Base-by-base conservation (phyloP, 2,888 invertebrate genomes). In the Pseudoips prasinana region DNA sequence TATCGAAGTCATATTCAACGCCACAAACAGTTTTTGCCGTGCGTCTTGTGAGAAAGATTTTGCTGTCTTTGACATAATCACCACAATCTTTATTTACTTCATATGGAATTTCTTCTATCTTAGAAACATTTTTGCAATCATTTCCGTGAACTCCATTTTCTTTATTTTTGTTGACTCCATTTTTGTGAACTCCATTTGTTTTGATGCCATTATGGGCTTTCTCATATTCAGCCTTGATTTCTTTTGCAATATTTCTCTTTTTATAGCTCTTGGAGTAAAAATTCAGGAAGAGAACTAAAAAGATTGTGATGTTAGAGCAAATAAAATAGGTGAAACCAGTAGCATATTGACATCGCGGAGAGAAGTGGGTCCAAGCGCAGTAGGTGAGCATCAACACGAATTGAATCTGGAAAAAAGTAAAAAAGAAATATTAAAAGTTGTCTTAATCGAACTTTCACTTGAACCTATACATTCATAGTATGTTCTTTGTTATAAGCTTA, bases 381-480 rank as follows among this genome's bases (percentile, higher is more conserved):
- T 94, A 94, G 5, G 79, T 66, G 10, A 94, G 80, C 89, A 94
- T 93, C 22, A 94, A 65, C 11, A 91, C 77, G 58, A 94, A 94
- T 66, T 94, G 94, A 1, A 90, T 70, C 92, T 92, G 82, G 8
- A 79, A 82, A 35, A 41, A 45, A 20, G 20, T n/a, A 20, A n/a
- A 18, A n/a, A 14, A 14, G 14, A 14, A 14, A 14, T n/a, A n/a
- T n/a, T n/a, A n/a, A n/a, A n/a, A n/a, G n/a, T n/a, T n/a, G n/a
- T n/a, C n/a, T n/a, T n/a, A n/a, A n/a, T n/a, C n/a, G n/a, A n/a
- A n/a, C n/a, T n/a, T n/a, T n/a, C n/a, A n/a, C n/a, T n/a, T n/a
- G n/a, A n/a, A n/a, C n/a, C n/a, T n/a, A n/a, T n/a, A n/a, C n/a
- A n/a, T n/a, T n/a, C n/a, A n/a, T n/a, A n/a, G n/a, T n/a, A n/a